Evolutionary conservation across 2,797 vertebrate species (phyloP), one percentile per base, ranked within the genome.

Genomic region (Sebastes trivittatus): DNA sequence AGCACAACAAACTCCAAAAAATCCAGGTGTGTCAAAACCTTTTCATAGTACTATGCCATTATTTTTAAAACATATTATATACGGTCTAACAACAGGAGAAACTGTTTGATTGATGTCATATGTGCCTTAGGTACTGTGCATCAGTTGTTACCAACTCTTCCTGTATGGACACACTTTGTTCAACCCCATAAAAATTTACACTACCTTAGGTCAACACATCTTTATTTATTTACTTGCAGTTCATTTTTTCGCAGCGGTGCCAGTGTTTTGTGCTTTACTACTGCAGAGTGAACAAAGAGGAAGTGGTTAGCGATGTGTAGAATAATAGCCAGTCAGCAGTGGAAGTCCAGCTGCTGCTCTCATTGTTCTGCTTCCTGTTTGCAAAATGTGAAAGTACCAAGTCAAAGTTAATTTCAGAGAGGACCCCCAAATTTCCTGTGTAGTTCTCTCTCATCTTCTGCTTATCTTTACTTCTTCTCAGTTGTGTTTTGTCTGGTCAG

Each of bases 311-410:
- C 11, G 4, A 56, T 27, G 20, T 55, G 65, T 54, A 29, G 16
- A 76, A 71, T 65, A 54, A 75, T 27, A 79, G 67, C 58, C 36
- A 75, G 75, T 83, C 78, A 85, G 87, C 84, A 81, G 74, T 92
- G 76, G 82, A 90, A 85, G 74, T 89, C 68, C 84, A 81, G 61
- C 72, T 59, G 78, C 75, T 78, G 16, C 65, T 80, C 74, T 82
- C 80, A 91, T 95, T 94, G 94, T 95, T 94, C 90, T 87, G 60
- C 85, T 94, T 95, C 94, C 95, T 94, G 92, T 94, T 93, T 93
- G 83, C 69, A 29, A 75, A 80, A 71, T 75, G 74, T 90, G 74
- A 89, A 88, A 78, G 68, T 86, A 72, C n/a, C 7, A 32, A 55
- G 78, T 88, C 68, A 77, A 55, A 79, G 70, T 29, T 68, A 4